These are phyloP conservation scores for Chrysolina oricalcia DNA, from an alignment of 2,888 invertebrate species.

Conservation along the genomic window DNA sequence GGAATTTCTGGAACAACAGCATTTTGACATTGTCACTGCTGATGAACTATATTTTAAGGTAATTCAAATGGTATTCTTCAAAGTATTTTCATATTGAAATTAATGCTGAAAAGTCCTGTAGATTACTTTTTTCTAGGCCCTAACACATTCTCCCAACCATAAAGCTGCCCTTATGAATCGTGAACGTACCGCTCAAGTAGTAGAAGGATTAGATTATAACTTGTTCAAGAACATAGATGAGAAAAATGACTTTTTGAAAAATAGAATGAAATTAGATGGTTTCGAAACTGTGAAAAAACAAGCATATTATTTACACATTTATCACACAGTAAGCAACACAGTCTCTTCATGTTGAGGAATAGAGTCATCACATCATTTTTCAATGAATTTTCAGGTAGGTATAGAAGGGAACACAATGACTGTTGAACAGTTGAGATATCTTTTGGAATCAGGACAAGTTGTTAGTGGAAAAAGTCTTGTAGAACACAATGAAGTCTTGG, in stretches of 20 bases:
- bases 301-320: constrained; percentile 96
- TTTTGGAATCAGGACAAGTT: constrained; percentile 91
- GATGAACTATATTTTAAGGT: constrained; percentile 92
- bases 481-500: constrained; percentile 97
- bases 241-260: constrained; percentile 86
- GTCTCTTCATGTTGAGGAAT: background rate
- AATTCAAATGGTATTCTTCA: constrained; percentile 32
- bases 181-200: constrained; percentile 89
- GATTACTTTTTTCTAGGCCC: constrained; percentile 73
- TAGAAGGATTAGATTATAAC: constrained; percentile 89
- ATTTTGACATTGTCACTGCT: constrained; percentile 89
- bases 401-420: constrained; percentile 99
- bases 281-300: constrained; percentile 92
- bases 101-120: background rate
- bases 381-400: constrained; percentile 74
- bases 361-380: background rate
- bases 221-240: constrained; percentile 86
- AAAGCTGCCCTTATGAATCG: constrained; percentile 85
- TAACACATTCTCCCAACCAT: constrained; percentile 89
- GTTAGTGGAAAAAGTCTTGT: constrained; percentile 93
- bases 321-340: constrained; percentile 82
- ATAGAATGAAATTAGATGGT: constrained; percentile 85
- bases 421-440: constrained; percentile 90
- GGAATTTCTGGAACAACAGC: constrained; percentile 90
- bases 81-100: background rate